These are phyloP conservation scores for Urocynchramus pylzowi DNA, from an alignment of 2,113 vertebrate species.

Conservation along the genomic window DNA sequence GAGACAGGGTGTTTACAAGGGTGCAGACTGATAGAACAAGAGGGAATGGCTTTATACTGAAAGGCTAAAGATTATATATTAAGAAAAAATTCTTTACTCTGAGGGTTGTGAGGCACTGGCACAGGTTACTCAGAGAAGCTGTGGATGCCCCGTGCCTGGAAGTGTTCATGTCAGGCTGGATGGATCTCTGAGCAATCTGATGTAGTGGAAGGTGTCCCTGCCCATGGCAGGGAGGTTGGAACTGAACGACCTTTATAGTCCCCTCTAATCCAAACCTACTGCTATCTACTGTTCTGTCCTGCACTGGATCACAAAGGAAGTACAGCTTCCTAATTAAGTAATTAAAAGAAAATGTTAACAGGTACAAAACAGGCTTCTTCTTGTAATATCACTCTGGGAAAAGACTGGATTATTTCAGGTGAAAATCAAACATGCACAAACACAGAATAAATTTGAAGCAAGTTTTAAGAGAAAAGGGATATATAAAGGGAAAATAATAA, in stretches of 20 bases:
- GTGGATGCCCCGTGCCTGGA: neutral
- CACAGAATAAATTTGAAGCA: neutral
- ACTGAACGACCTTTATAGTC: neutral
- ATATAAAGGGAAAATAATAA: no score
- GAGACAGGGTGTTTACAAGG: neutral
- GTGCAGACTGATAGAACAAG: neutral
- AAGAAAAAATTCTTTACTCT: neutral
- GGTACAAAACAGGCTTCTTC: neutral
- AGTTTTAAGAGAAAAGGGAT: no score
- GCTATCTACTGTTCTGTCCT: neutral
- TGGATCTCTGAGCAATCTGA: neutral
- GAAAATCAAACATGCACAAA: neutral
- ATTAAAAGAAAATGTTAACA: constrained; percentile 11
- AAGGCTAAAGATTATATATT: neutral
- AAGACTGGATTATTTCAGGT: neutral
- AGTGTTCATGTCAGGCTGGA: neutral
- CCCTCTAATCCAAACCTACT: neutral
- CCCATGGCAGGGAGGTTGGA: neutral
- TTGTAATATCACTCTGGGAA: neutral
- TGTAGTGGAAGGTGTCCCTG: neutral
- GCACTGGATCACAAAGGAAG: neutral
- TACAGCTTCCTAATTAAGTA: neutral
- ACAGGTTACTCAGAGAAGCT: neutral
- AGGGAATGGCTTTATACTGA: neutral
- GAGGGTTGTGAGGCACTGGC: neutral